phyloP scores from a whole-genome alignment of 2,113 vertebrate genomes.

The Cricetomys ansorgei region DNA sequence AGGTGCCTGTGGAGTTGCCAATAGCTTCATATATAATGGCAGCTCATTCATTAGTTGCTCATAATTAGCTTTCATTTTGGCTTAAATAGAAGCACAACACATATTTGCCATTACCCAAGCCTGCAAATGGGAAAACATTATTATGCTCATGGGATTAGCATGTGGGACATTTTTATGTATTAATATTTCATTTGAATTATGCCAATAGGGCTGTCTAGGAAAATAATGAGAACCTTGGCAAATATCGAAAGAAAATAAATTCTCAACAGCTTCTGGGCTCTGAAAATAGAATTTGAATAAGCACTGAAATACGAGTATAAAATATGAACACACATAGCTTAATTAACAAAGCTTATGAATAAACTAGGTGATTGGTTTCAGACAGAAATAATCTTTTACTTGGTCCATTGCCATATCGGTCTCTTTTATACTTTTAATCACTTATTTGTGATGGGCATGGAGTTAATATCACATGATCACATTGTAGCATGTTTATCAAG shows the following conservation, averaged over 20 bases:
- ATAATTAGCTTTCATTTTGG: background rate
- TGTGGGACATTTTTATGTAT: background rate
- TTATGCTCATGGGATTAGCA: background rate
- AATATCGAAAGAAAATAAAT: constrained; percentile 55
- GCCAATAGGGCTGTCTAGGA: constrained; percentile 27
- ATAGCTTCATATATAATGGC: background rate
- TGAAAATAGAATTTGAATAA: constrained; percentile 53
- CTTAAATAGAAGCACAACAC: background rate
- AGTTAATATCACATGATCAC: background rate
- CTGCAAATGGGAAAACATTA: background rate
- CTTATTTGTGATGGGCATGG: background rate
- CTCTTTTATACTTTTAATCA: background rate
- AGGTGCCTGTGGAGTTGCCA: background rate
- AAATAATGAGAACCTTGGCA: constrained; percentile 49
- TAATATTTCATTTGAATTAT: constrained; percentile 52
- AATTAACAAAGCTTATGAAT: constrained; percentile 33
- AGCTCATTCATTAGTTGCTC: background rate
- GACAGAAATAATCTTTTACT: background rate
- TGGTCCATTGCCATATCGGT: background rate
- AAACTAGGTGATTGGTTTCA: constrained; percentile 24
- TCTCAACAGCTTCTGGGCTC: constrained; percentile 10
- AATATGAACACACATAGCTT: constrained; percentile 12
- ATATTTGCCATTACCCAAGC: background rate
- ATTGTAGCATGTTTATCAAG: background rate
- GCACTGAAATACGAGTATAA: constrained; percentile 31